Evolutionary conservation across 2,888 invertebrate species (phyloP).

Genomic region (Apomyelois bistriatella): DNA sequence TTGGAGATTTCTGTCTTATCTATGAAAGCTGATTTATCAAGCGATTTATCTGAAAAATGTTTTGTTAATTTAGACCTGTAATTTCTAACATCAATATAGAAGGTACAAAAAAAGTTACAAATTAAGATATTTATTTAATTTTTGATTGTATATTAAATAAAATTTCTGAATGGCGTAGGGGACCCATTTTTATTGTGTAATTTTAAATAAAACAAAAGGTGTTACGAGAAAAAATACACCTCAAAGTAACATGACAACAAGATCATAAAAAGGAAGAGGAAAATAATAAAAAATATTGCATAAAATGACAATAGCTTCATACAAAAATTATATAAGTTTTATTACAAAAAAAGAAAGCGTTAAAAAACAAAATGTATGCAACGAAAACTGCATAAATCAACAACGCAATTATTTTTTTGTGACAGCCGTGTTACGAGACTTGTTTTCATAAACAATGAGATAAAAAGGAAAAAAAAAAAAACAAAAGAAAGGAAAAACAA

Average conservation of each 20-base stretch:
- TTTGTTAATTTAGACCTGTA: no score
- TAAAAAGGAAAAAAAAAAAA: constrained; percentile 57
- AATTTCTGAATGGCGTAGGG: no score
- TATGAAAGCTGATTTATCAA: neutral
- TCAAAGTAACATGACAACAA: no score
- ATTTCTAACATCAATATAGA: no score
- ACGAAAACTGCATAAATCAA: constrained; percentile 66
- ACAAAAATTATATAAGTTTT: constrained; percentile 4
- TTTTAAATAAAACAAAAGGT: no score
- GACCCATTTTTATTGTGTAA: no score
- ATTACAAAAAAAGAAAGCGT: neutral
- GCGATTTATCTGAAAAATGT: no score
- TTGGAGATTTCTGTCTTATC: neutral
- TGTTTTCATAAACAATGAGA: constrained; percentile 72
- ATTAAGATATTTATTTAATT: no score
- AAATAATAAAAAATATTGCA: constrained; percentile 9
- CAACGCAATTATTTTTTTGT: constrained; percentile 70
- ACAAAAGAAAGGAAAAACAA: constrained; percentile 27
- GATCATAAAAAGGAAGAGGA: neutral
- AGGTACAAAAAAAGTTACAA: no score
- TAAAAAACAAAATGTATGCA: constrained; percentile 38
- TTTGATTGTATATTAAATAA: no score
- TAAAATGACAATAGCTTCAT: neutral
- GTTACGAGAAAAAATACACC: no score
- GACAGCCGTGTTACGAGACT: constrained; percentile 75